Base-by-base conservation (phyloP, 2,797 vertebrate genomes). In the Squalus acanthias region DNA sequence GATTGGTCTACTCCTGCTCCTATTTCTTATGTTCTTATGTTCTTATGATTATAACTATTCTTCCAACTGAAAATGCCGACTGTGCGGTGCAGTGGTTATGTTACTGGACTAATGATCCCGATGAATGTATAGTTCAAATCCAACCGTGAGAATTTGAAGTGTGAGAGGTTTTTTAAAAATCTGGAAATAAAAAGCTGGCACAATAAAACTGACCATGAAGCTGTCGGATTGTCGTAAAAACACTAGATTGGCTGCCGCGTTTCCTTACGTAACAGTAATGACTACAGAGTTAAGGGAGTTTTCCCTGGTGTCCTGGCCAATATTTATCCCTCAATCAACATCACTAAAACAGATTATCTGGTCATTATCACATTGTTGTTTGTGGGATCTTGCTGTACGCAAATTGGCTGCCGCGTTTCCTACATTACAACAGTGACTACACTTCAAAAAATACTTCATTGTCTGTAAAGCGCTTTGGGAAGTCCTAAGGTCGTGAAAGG, bases 151-250 rank as follows among this genome's bases (percentile, higher is more conserved):
- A 24, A 93, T 93, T 63, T 63, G 33, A 65, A 63, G 20, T 67
- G 17, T 39, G 39, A 39, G 39, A 39, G 67, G 26, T 29, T 67
- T 67, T 93, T 93, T 63, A 8, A 46, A 93, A 22, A 20, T n/a
- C 91, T 93, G 60, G 26, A 93, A 93, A 10, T 67, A 93, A 67
- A 39, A 65, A 22, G 7, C 33, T 8, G 17, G n/a, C 60, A 67
- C 33, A 93, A 67, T 67, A 67, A 93, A 65, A 93, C n/a, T 93
- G 87, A 89, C 24, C 87, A n/a, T 67, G 91, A 67, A 93, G n/a
- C 1, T 93, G 29, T 22, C 63, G 8, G 33, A 93, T 93, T 93
- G 63, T 10, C 33, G n/a, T 67, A 67, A 67, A 92, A 93, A 17
- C 53, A 60, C 57, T 33, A 6, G 24, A 89, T 10, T 29, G 8